These are phyloP conservation scores for Acronicta aceris DNA, from an alignment of 2,888 invertebrate species.

Conservation along the genomic window DNA sequence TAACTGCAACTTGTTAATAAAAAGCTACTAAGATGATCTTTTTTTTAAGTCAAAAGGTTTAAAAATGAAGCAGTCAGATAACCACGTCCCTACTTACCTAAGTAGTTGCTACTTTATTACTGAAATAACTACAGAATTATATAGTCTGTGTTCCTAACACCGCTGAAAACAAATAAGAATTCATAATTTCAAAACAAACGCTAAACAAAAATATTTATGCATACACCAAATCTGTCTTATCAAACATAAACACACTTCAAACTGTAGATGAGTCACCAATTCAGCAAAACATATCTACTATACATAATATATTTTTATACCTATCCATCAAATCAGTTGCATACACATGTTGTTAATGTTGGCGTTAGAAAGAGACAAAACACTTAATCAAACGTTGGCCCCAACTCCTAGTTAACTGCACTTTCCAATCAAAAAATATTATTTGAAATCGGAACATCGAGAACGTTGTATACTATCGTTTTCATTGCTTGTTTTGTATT, in stretches of 20 bases:
- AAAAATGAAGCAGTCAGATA: too few relatives aligned
- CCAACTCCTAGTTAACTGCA: constrained; percentile 4
- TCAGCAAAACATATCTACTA: constrained; percentile 5
- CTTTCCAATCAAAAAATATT: background rate
- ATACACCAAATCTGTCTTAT: constrained; percentile 19
- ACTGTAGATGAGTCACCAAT: constrained; percentile 26
- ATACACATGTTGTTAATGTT: constrained; percentile 22
- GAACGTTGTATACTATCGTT: background rate
- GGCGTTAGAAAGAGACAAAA: constrained; percentile 34
- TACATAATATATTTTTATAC: too few relatives aligned
- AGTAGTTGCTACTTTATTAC: too few relatives aligned
- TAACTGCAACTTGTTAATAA: too few relatives aligned
- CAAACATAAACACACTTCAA: constrained; percentile 5
- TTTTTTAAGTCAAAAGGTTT: too few relatives aligned
- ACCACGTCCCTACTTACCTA: too few relatives aligned
- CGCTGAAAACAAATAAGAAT: background rate
- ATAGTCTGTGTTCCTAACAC: background rate
- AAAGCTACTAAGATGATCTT: too few relatives aligned
- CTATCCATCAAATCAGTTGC: constrained; percentile 5
- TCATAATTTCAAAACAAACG: background rate
- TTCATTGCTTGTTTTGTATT: constrained; percentile 12
- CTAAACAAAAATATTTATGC: background rate
- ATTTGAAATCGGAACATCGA: too few relatives aligned
- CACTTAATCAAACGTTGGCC: constrained; percentile 22
- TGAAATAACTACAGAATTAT: background rate